These are phyloP conservation scores for Manacus vitellinus DNA, from an alignment of 2,113 vertebrate genomes.

Conservation along the genomic window DNA sequence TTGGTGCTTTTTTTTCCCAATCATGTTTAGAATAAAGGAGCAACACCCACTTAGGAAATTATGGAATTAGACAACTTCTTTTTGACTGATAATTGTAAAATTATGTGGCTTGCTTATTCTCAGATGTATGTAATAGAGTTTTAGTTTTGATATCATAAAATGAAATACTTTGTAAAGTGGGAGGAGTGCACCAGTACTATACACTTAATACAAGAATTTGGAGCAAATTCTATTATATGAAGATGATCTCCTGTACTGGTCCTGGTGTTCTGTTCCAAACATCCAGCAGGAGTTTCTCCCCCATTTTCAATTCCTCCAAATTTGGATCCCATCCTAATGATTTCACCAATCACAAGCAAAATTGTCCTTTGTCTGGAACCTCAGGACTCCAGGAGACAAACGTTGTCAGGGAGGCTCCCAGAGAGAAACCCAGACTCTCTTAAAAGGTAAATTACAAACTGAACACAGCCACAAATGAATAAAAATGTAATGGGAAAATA, in stretches of 20 bases:
- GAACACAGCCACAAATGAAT: constrained; percentile 36
- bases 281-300: background rate
- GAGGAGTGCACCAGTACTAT: background rate
- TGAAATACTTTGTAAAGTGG: background rate
- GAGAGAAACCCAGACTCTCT: constrained; percentile 6
- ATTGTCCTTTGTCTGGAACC: background rate
- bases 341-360: background rate
- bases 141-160: background rate
- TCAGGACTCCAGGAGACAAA: background rate
- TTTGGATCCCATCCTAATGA: background rate
- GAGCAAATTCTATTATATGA: background rate
- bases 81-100: background rate
- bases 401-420: background rate
- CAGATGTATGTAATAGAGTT: background rate
- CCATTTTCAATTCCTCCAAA: background rate
- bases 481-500: constrained; percentile 41
- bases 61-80: background rate
- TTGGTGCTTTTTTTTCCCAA: background rate
- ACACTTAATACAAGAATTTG: background rate
- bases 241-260: background rate
- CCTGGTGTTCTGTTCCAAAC: background rate
- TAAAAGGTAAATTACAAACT: constrained; percentile 27
- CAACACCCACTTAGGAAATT: background rate
- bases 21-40: background rate
- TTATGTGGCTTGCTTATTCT: background rate